Evolutionary conservation across 1,140 invertebrate genomes (phyloP).

Genomic region (Pseudomyrmex cubaensis): DNA sequence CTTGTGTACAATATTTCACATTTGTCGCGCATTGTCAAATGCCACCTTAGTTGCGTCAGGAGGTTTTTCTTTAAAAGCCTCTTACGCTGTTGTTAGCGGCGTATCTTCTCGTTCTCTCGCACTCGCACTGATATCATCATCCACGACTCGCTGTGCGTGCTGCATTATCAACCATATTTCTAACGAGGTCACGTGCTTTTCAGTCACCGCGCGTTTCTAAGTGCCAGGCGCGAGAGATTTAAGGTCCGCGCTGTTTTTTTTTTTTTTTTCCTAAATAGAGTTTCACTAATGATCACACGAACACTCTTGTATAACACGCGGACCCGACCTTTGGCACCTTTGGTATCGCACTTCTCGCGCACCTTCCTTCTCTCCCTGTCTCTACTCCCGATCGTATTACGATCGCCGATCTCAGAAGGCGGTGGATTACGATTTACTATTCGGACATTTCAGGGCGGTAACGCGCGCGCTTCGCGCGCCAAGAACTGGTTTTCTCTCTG

Average conservation of each 20-base stretch:
- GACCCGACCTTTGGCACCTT: background rate
- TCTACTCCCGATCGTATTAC: constrained; percentile 38
- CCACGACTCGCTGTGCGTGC: constrained; percentile 6
- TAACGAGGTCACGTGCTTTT: constrained; percentile 3
- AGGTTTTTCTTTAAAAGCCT: background rate
- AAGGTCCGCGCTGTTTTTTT: background rate
- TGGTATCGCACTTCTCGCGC: constrained; percentile 49
- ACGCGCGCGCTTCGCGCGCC: constrained; percentile 57
- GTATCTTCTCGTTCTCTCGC: background rate
- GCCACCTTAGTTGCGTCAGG: background rate
- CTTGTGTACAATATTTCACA: background rate
- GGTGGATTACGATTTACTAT: constrained; percentile 62
- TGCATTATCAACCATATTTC: constrained; percentile 19
- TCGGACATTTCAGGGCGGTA: constrained; percentile 53
- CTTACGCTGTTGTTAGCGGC: background rate
- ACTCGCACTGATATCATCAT: constrained; percentile 25
- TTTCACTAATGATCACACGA: constrained; percentile 20
- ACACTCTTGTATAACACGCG: background rate
- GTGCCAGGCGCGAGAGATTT: background rate
- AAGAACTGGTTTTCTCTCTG: constrained; percentile 74
- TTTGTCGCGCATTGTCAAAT: background rate
- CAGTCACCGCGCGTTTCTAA: background rate
- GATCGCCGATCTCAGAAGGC: constrained; percentile 39
- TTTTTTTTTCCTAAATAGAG: background rate
- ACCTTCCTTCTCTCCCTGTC: constrained; percentile 38